Base-by-base conservation (phyloP, 2,888 invertebrate species). In the Machimus rusticus region DNA sequence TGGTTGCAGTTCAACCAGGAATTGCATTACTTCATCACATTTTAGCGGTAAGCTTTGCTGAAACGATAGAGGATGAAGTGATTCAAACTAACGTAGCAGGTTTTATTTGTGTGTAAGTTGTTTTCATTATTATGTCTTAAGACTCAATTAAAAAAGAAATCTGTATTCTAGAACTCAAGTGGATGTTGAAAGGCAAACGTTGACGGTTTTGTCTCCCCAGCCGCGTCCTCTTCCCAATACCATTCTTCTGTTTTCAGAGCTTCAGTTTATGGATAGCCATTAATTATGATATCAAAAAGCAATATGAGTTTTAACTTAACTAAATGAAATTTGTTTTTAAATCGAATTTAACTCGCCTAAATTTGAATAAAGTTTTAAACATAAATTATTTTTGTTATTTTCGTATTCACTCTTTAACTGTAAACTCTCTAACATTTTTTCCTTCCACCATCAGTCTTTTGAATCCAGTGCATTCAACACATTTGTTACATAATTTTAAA, bases 241-340 rank as follows among this genome's bases (percentile, higher is more conserved):
- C 5, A 94, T 98, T 81, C 93, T 99, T 51, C 93, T 99, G 76
- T 93, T 98, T 37, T 98, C 98, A 0, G 98, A 99, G 89, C 93
- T 99, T 89, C 98, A 98, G 91, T 99, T 98, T 92, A 98, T 99
- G 97, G 99, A 99, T 92, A 96, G 96, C 90, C 97, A 97, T 92
- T 97, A 81, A 19, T 66, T 66, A 19, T 66, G 3, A 28, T 12
- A 66, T 6, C 12, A 9, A 66, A 57, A 6, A 5, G 14, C 19
- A 19, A 57, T 57, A 66, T 12, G 12, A 12, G 12, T 66, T 12
- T 28, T 66, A 5, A 51, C 4, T 39, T 5, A 0, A 3, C 14
- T 9, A 4, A 46, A 46, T 46, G 16, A 46, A 46, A 46, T 46
- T 46, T 2, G 43, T 46, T 14, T 46, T 46, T 46, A 14, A 16